Evolutionary conservation across 2,797 vertebrate species (phyloP).

Genomic region (Nyctalus aviator): DNA sequence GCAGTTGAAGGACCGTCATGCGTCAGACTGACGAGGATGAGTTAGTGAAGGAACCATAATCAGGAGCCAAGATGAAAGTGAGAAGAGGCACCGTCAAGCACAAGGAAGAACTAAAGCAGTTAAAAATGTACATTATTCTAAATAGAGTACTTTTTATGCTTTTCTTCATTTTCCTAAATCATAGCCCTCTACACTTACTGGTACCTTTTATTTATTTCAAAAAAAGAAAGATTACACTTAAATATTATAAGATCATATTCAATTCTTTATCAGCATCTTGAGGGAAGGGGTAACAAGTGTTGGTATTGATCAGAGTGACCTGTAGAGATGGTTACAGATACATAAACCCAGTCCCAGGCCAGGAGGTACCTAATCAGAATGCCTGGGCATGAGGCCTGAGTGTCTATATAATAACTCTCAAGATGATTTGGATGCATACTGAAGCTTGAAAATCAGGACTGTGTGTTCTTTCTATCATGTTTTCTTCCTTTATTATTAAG

Average conservation of each 20-base stretch:
- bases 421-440: background rate
- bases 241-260: background rate
- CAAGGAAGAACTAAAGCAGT: background rate
- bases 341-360: background rate
- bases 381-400: background rate
- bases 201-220: background rate
- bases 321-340: background rate
- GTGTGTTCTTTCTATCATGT: background rate
- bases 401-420: background rate
- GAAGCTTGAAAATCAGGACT: background rate
- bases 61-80: background rate
- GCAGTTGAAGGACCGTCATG: background rate
- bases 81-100: background rate
- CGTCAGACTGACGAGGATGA: background rate
- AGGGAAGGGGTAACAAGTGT: background rate
- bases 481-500: slow-evolving; percentile 45
- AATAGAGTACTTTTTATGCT: background rate
- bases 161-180: background rate
- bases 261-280: background rate
- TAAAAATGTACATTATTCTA: background rate
- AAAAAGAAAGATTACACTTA: background rate
- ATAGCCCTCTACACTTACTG: background rate
- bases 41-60: background rate
- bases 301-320: background rate
- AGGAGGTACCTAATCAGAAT: background rate